A percentile compares a stretch with the other conserved stretches of the same genome.
phyloP scores from a whole-genome alignment of 2,888 invertebrate species.

The Oligia latruncula region DNA sequence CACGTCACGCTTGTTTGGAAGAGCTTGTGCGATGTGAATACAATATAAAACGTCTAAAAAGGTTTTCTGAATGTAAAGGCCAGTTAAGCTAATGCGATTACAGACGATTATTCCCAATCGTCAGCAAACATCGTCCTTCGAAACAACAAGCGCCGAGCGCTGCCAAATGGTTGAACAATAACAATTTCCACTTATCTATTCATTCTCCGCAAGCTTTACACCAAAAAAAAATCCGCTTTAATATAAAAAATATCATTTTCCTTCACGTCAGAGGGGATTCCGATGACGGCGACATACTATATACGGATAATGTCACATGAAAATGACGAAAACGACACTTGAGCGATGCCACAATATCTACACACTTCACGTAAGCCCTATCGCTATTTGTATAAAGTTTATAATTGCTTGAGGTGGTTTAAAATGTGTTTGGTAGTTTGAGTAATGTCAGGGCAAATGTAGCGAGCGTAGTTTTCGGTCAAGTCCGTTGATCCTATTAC shows the following conservation, averaged over 20 bases:
- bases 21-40: not conserved
- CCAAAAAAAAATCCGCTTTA: conserved; percentile 57
- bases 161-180: conserved; percentile 51
- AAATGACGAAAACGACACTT: conserved; percentile 72
- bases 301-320: conserved; percentile 71
- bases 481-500: conserved; percentile 73
- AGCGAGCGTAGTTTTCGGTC: conserved; percentile 72
- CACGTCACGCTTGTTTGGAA: not conserved
- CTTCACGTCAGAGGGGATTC: conserved; percentile 68
- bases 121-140: conserved; percentile 13
- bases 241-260: conserved; percentile 69
- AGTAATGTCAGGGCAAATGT: conserved; percentile 71
- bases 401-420: conserved; percentile 44
- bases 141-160: conserved; percentile 18
- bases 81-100: conserved; percentile 21
- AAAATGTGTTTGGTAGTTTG: conserved; percentile 46
- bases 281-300: conserved; percentile 70
- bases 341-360: conserved; percentile 24
- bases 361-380: conserved; percentile 29
- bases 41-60: not conserved
- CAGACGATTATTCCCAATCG: conserved; percentile 15
- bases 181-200: conserved; percentile 58
- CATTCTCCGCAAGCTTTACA: conserved; percentile 37
- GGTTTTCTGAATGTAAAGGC: conserved; percentile 3
- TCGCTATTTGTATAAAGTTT: conserved; percentile 40